Conservation (phyloP, 2,113 vertebrate genomes). For the Festucalex cinctus region DNA sequence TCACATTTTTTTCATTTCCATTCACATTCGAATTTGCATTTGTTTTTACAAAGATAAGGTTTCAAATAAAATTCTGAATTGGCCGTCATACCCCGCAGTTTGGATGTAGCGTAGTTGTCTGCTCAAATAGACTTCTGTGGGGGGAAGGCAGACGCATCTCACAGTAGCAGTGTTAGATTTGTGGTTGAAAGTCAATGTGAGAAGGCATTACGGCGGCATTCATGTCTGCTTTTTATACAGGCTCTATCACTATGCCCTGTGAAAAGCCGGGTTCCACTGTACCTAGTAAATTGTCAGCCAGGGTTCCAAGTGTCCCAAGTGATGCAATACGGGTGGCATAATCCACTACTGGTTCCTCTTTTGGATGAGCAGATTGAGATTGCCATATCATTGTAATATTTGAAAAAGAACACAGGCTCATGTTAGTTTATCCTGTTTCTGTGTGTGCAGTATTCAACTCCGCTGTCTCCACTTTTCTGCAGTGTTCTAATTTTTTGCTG, state of each 20-base stretch:
- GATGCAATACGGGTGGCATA: neutral
- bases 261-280: no score
- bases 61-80: no score
- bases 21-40: no score
- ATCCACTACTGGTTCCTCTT: neutral
- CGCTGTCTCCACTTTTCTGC: neutral
- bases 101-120: no score
- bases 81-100: no score
- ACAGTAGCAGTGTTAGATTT: neutral
- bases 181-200: neutral
- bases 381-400: neutral
- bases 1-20: no score
- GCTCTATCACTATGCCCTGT: no score
- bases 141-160: neutral
- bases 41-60: no score
- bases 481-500: neutral
- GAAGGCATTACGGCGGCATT: neutral
- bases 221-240: neutral
- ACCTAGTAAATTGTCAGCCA: no score
- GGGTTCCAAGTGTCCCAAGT: neutral
- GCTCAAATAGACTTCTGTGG: no score
- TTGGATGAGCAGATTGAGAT: neutral
- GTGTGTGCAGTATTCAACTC: neutral
- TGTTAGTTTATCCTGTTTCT: neutral
- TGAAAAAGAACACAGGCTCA: neutral